A percentile compares a stretch with the other conserved stretches of the same genome.
Conservation (phyloP, 1,140 invertebrate species). For the Magallana gigas region DNA sequence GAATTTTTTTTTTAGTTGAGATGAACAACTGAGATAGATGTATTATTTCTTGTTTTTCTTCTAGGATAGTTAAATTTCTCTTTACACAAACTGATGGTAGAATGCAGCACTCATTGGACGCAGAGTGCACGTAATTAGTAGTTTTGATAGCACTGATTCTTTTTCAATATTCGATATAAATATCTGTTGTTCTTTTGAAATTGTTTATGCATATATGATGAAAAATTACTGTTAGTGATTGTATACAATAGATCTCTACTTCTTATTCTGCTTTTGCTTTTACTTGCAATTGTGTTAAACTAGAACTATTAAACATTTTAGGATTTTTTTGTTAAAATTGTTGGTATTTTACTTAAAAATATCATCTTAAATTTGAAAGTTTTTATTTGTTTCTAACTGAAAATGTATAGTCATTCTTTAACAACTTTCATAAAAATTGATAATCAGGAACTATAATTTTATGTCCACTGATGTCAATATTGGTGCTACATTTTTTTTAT, state of each 20-base stretch:
- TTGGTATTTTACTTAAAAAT: too few relatives aligned
- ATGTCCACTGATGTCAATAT: too few relatives aligned
- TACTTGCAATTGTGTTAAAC: too few relatives aligned
- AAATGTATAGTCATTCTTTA: too few relatives aligned
- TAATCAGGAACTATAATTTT: too few relatives aligned
- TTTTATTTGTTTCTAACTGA: too few relatives aligned
- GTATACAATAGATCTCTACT: background rate
- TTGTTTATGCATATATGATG: background rate
- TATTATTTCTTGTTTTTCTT: background rate
- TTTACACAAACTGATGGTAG: background rate
- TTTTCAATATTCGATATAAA: background rate
- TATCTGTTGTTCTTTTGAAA: conserved; percentile 3
- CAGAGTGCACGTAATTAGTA: background rate
- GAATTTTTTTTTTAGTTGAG: background rate
- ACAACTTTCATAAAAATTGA: too few relatives aligned
- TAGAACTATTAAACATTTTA: too few relatives aligned
- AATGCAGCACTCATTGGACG: background rate
- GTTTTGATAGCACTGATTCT: background rate
- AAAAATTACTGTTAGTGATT: background rate
- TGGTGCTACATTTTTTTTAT: too few relatives aligned
- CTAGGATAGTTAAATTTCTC: background rate
- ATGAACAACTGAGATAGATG: background rate
- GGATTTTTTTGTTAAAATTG: too few relatives aligned
- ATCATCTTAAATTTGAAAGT: too few relatives aligned
- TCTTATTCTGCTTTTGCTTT: background rate